Base-by-base conservation (phyloP, 2,113 vertebrate genomes). In the Percopsis transmontana region DNA sequence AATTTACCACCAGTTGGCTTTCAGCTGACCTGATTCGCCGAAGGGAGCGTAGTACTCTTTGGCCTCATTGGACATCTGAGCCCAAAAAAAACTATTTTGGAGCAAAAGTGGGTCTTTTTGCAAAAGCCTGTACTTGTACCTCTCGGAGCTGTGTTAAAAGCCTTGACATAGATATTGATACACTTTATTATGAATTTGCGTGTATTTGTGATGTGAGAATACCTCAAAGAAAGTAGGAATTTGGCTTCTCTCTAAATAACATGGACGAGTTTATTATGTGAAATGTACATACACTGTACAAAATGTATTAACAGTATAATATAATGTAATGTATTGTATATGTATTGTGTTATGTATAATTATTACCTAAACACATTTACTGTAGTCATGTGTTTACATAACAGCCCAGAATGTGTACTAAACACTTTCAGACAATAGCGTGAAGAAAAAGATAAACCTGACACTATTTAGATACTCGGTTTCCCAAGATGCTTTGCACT, bases 21-120 rank as follows among this genome's bases (percentile, higher is more conserved):
- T 59, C 38, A 21, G 59, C 66, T 79, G 85, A 85, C 82, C 86
- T 69, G 82, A 74, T 81, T 87, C 55, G 58, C 66, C 64, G 71
- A 81, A 81, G 66, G 60, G 71, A 52, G 12, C 18, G 19, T 44
- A 66, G 71, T n/a, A 15, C 62, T 60, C 40, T 13, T 2, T 55
- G 61, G 42, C 48, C 57, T 9, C 19, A 56, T 77, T 65, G 73
- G 66, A 73, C 71, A 65, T 77, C 61, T 74, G 53, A 66, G 77
- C 70, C 39, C 1, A 9, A 40, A 50, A 65, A 50, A 65, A 53
- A 74, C 45, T 74, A 79, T 75, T 82, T 82, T 19, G 20, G 58
- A 61, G 40, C 42, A 19, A 45, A 69, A 72, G 58, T 50, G 59
- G 58, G 60, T 61, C 39, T 53, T 16, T 15, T 27, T 51, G 60